Percentiles rank a stretch among this genome's conserved stretches.
phyloP scores from a whole-genome alignment of 2,888 invertebrate species.

The Isoperla grammatica region DNA sequence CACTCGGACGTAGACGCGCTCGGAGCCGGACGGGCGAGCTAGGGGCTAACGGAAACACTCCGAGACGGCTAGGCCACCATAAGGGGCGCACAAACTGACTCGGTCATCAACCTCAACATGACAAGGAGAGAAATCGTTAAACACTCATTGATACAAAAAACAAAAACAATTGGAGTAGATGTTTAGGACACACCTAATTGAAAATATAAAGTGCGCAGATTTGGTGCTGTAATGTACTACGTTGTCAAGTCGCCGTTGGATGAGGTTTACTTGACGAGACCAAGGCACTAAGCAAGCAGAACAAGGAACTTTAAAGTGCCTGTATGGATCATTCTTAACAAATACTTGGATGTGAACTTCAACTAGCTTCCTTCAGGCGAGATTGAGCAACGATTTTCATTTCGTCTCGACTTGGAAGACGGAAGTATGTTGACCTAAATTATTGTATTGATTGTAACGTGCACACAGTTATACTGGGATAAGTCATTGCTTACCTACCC shows the following conservation, averaged over 20 bases:
- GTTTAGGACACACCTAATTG: neutral
- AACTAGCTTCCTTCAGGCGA: neutral
- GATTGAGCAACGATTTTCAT: too few species aligned
- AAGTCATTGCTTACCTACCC: too few species aligned
- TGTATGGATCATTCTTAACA: conserved; percentile 11
- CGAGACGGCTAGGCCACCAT: too few species aligned
- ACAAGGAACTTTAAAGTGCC: conserved; percentile 17
- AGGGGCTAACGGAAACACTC: neutral
- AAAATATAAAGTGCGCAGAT: neutral
- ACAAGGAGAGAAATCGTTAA: neutral
- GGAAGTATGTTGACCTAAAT: too few species aligned
- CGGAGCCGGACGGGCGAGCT: conserved; percentile 14
- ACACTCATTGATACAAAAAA: neutral
- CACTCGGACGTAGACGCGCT: conserved; percentile 33
- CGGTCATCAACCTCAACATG: too few species aligned
- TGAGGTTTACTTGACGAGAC: neutral
- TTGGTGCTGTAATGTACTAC: neutral
- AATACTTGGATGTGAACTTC: conserved; percentile 1
- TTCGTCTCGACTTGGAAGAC: too few species aligned
- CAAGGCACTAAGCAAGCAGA: conserved; percentile 1
- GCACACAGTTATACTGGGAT: neutral
- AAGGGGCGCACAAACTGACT: too few species aligned
- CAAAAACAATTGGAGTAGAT: neutral
- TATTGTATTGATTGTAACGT: conserved; percentile 5
- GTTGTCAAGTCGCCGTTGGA: neutral